A percentile compares a stretch with the other conserved stretches of the same genome.
phyloP scores from a whole-genome alignment of 2,797 vertebrate species.

The Diceros bicornis region DNA sequence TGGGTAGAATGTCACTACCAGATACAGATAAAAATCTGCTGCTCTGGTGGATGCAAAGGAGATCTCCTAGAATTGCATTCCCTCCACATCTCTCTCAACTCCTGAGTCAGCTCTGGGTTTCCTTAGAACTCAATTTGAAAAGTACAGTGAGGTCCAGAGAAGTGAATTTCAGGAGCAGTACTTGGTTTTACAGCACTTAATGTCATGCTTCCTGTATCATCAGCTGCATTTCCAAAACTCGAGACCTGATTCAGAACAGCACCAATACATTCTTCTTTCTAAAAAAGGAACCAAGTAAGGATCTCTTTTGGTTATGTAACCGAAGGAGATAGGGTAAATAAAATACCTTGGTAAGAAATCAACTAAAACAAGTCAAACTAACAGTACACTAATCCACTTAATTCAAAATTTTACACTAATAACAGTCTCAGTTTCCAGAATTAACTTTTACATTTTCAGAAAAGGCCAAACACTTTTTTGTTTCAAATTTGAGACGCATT shows the following conservation, averaged over 20 bases:
- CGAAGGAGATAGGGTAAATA: not conserved
- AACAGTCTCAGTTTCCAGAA: not conserved
- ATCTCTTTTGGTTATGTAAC: not conserved
- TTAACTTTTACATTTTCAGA: not conserved
- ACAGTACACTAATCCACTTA: not conserved
- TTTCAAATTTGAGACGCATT: not conserved
- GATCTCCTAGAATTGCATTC: not conserved
- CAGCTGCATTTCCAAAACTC: not conserved
- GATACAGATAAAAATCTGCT: not conserved
- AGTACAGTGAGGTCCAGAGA: not conserved
- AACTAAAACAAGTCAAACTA: not conserved
- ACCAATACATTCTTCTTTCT: not conserved
- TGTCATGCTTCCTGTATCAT: not conserved
- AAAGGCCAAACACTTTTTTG: not conserved
- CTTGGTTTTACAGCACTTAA: not conserved
- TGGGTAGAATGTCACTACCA: not conserved
- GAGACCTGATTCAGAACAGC: not conserved
- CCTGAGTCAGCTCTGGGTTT: not conserved
- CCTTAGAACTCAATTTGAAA: not conserved
- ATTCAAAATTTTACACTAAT: not conserved
- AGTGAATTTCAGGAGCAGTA: not conserved
- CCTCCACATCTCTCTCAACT: fast-evolving
- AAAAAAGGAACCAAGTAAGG: not conserved
- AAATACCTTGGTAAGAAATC: not conserved
- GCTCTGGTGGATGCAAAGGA: not conserved